phyloP scores from a whole-genome alignment of 37 sponge, comb jelly and placozoan species.

The Cladorhizidae sp. region DNA sequence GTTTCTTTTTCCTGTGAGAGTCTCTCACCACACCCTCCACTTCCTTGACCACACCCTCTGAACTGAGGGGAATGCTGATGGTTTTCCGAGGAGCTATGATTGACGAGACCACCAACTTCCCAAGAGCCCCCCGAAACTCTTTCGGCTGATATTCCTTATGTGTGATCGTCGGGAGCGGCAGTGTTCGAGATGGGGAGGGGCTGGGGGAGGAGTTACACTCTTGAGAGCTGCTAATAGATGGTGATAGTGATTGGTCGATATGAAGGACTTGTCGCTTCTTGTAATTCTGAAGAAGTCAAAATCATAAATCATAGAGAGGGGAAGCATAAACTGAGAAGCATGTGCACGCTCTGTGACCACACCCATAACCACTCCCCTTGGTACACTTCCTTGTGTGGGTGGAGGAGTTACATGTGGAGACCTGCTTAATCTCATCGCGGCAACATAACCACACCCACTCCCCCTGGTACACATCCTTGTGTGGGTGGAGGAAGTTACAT shows the following conservation, averaged over 20 bases:
- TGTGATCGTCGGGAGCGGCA: conserved; percentile 10
- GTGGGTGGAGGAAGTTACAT: no score
- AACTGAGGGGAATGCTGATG: conserved; percentile 34
- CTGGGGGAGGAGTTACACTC: background rate
- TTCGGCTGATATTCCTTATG: conserved; percentile 15
- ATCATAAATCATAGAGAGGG: no score
- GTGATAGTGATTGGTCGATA: background rate
- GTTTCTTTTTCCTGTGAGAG: conserved; percentile 12
- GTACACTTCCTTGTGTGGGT: no score
- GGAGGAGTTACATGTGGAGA: no score
- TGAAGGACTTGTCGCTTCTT: background rate
- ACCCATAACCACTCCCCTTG: no score
- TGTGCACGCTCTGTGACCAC: no score
- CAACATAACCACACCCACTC: no score
- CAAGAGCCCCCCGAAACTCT: conserved; percentile 57
- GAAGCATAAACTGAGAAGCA: no score
- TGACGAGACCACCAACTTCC: conserved; percentile 47
- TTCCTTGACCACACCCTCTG: background rate
- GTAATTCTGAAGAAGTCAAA: conserved; percentile 6
- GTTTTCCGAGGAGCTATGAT: conserved; percentile 58
- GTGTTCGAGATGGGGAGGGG: background rate
- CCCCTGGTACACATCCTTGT: no score
- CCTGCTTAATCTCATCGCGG: no score
- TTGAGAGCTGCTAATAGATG: background rate
- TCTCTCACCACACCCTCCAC: conserved; percentile 1